These are phyloP conservation scores for Anguilla rostrata DNA, from an alignment of 2,113 vertebrate genomes.

Conservation along the genomic window DNA sequence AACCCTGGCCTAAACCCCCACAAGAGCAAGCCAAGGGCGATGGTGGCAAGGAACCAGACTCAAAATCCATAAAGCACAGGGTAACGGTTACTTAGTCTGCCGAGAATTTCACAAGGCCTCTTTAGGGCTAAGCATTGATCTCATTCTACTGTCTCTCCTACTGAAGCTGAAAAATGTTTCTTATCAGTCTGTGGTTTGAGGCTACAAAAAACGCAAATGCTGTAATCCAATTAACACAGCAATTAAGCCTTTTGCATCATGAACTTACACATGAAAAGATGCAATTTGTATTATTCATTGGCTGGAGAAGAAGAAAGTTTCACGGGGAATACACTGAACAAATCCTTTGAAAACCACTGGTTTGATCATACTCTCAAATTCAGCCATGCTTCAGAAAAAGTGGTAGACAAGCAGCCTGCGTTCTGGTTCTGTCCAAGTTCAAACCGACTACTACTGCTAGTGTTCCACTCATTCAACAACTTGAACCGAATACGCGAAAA, in stretches of 20 bases:
- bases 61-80: not conserved
- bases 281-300: slow-evolving; percentile 9
- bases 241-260: slow-evolving; percentile 13
- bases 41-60: no score
- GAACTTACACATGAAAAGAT: slow-evolving; percentile 14
- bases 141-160: not conserved
- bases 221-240: slow-evolving; percentile 1
- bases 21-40: no score
- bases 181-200: not conserved
- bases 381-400: not conserved
- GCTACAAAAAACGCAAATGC: not conserved
- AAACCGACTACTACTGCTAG: not conserved
- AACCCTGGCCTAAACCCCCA: no score
- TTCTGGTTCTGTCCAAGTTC: not conserved
- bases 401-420: not conserved
- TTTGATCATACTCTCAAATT: not conserved
- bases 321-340: not conserved
- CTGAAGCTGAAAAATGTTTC: not conserved
- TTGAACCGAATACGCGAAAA: not conserved
- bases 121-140: not conserved
- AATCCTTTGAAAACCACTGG: slow-evolving; percentile 23
- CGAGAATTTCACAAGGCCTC: not conserved
- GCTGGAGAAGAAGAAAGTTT: slow-evolving; percentile 1
- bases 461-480: not conserved
- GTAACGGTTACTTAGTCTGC: not conserved